Percentiles rank a stretch among this genome's conserved stretches.
These are phyloP conservation scores for Idris sp. DNA, from an alignment of 1,140 invertebrate species.

Conservation along the genomic window DNA sequence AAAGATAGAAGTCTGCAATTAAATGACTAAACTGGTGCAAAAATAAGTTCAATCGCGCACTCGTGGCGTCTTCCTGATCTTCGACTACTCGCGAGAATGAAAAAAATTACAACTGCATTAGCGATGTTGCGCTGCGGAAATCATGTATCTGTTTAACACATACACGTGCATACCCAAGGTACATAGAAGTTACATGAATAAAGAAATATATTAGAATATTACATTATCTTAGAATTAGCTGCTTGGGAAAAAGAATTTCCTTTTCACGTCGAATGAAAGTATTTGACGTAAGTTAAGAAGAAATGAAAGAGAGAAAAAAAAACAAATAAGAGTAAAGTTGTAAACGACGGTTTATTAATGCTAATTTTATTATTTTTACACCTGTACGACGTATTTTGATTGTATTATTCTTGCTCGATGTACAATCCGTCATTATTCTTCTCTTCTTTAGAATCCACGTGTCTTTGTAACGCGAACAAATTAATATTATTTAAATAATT, in stretches of 20 bases:
- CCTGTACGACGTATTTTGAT: slow-evolving; percentile 68
- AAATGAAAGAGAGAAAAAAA: too few relatives aligned
- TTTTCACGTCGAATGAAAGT: slow-evolving; percentile 69
- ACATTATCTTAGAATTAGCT: slow-evolving; percentile 78
- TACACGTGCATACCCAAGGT: slow-evolving; percentile 76
- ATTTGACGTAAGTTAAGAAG: too few relatives aligned
- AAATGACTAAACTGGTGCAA: slow-evolving; percentile 39
- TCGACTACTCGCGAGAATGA: slow-evolving; percentile 67
- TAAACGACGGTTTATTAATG: slow-evolving; percentile 70
- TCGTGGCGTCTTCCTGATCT: slow-evolving; percentile 74
- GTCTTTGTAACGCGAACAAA: slow-evolving; percentile 63
- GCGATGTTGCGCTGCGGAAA: slow-evolving; percentile 60
- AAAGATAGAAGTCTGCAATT: too few relatives aligned
- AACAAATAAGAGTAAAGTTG: slow-evolving; percentile 29
- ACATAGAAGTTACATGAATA: slow-evolving; percentile 75
- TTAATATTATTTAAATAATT: too few relatives aligned
- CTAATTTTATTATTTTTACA: slow-evolving; percentile 77
- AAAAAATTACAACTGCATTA: slow-evolving; percentile 43
- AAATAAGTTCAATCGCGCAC: slow-evolving; percentile 16
- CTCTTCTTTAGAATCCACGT: slow-evolving; percentile 61
- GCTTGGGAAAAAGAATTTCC: slow-evolving; percentile 77
- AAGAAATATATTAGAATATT: slow-evolving; percentile 71
- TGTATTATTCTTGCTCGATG: slow-evolving; percentile 69
- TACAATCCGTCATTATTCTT: slow-evolving; percentile 71
- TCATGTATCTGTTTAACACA: slow-evolving; percentile 77